Conservation (phyloP, 1,140 invertebrate genomes). For the Lucilia cuprina region DNA sequence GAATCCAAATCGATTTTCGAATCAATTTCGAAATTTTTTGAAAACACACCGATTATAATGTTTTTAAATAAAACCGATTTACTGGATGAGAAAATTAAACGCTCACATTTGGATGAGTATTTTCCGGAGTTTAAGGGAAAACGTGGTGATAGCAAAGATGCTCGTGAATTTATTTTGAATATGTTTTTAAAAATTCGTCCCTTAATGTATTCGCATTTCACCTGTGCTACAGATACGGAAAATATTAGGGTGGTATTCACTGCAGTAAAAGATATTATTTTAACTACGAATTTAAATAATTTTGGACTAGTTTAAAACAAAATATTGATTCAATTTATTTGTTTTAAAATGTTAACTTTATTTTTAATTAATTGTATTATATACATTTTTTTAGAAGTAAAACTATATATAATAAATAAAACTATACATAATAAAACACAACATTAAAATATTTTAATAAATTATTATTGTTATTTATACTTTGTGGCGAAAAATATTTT, state of each 20-base stretch:
- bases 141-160: slow-evolving; percentile 41
- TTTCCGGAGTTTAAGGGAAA: slow-evolving; percentile 94
- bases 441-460: too few relatives aligned
- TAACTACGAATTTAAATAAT: too few relatives aligned
- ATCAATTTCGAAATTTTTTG: background rate
- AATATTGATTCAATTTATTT: too few relatives aligned
- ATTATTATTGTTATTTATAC: too few relatives aligned
- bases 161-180: background rate
- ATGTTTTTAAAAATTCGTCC: background rate
- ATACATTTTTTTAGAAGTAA: too few relatives aligned
- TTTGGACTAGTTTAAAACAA: too few relatives aligned
- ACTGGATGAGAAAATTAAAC: slow-evolving; percentile 93
- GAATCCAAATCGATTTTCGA: slow-evolving; percentile 9
- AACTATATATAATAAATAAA: slow-evolving; percentile 41
- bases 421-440: too few relatives aligned
- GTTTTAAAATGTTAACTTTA: too few relatives aligned
- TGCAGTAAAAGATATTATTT: background rate
- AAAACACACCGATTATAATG: slow-evolving; percentile 80
- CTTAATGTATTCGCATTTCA: background rate
- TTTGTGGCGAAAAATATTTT: too few relatives aligned
- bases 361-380: too few relatives aligned
- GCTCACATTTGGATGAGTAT: slow-evolving; percentile 93
- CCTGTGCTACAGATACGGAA: slow-evolving; percentile 32
- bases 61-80: slow-evolving; percentile 96
- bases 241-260: slow-evolving; percentile 25